These are phyloP conservation scores for Larimichthys crocea DNA, from an alignment of 2,113 vertebrate genomes.

Conservation along the genomic window DNA sequence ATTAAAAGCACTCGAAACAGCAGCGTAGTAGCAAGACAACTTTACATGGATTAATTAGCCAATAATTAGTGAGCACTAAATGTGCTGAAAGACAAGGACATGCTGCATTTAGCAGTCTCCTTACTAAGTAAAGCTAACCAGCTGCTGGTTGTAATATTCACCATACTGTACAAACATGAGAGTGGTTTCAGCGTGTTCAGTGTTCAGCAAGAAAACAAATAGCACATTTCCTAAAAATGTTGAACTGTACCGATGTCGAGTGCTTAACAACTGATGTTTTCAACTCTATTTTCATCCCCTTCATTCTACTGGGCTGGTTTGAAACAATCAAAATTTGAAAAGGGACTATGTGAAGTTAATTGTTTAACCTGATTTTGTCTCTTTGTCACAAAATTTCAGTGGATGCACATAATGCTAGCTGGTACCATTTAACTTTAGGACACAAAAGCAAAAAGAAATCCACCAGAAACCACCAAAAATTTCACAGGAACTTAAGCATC, in stretches of 20 bases:
- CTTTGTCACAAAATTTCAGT: constrained; percentile 11
- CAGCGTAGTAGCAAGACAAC: background rate
- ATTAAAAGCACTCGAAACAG: background rate
- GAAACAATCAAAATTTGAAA: background rate
- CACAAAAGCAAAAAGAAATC: constrained; percentile 6
- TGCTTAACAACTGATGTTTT: background rate
- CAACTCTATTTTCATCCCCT: background rate
- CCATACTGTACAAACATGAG: too few species aligned
- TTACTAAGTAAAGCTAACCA: background rate
- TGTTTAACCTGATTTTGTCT: background rate
- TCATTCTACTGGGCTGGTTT: background rate
- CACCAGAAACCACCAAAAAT: constrained; percentile 8
- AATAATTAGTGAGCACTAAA: too few species aligned
- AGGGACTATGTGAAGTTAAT: background rate
- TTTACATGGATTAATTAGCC: too few species aligned
- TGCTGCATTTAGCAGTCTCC: background rate
- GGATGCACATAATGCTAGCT: background rate
- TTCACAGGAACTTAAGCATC: constrained; percentile 11
- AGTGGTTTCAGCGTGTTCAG: background rate
- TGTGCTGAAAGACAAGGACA: too few species aligned
- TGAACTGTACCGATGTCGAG: background rate
- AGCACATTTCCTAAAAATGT: background rate
- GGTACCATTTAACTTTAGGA: background rate
- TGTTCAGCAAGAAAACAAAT: background rate
- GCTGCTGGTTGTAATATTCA: background rate